These are phyloP conservation scores for Aromia moschata DNA, from an alignment of 2,888 invertebrate species.

Conservation along the genomic window DNA sequence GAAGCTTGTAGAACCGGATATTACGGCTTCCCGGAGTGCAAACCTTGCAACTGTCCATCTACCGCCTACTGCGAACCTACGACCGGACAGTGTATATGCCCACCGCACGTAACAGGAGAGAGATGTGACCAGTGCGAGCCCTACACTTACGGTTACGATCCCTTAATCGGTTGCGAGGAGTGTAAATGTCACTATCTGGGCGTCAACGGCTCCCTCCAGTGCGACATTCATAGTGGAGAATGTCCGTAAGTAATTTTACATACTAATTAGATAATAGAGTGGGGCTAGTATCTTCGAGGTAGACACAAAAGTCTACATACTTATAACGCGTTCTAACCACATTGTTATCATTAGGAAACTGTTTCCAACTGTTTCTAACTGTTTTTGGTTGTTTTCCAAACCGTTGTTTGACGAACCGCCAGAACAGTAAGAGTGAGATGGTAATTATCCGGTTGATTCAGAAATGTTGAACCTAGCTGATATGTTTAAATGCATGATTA, in stretches of 20 bases:
- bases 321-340: no score
- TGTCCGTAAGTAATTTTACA: conserved; percentile 72
- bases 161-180: conserved; percentile 93
- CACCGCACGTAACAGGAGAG: conserved; percentile 87
- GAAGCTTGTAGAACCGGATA: conserved; percentile 87
- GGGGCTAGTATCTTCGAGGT: no score
- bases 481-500: no score
- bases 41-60: conserved; percentile 85
- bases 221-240: conserved; percentile 86
- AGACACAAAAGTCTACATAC: conserved; percentile 26
- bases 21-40: conserved; percentile 96
- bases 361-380: no score
- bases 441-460: no score
- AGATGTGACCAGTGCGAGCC: conserved; percentile 90
- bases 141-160: conserved; percentile 91
- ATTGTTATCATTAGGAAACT: no score
- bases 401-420: no score
- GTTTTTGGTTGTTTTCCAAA: no score
- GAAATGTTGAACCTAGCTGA: no score
- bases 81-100: conserved; percentile 85
- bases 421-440: no score
- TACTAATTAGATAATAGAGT: neutral
- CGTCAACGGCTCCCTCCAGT: conserved; percentile 82
- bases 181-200: conserved; percentile 91
- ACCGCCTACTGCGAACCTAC: conserved; percentile 83